phyloP scores from a whole-genome alignment of 2,113 vertebrate species.

The Phainopepla nitens region DNA sequence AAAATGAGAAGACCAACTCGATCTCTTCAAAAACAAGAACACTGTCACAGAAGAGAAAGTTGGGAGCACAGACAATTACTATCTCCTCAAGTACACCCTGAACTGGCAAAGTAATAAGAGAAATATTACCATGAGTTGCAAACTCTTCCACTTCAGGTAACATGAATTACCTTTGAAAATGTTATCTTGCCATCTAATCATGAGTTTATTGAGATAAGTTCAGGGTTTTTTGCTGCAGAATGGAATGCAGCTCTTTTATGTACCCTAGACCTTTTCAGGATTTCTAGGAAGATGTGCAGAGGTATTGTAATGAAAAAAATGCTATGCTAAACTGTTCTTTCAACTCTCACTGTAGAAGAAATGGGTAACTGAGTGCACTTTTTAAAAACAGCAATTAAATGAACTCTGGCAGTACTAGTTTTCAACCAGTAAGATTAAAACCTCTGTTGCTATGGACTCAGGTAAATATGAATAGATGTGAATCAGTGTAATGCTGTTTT shows the following conservation, averaged over 20 bases:
- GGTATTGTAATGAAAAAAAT: background rate
- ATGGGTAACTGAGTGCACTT: background rate
- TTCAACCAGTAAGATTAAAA: background rate
- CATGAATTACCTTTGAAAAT: conserved; percentile 45
- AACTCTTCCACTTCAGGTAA: background rate
- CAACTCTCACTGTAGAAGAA: background rate
- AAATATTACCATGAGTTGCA: background rate
- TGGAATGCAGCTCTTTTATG: background rate
- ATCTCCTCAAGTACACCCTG: background rate
- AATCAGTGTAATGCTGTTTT: background rate
- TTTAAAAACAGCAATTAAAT: conserved; percentile 1
- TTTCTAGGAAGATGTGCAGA: conserved; percentile 24
- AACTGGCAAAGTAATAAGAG: background rate
- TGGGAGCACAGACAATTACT: background rate
- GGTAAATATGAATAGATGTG: background rate
- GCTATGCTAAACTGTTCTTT: background rate
- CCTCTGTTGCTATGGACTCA: background rate
- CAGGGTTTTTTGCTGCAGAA: background rate
- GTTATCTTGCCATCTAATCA: conserved; percentile 23
- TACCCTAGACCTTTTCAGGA: background rate
- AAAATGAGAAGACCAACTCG: background rate
- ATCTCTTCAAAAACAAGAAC: background rate
- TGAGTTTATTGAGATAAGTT: conserved; percentile 19
- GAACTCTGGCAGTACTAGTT: background rate
- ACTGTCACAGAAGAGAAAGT: background rate